Evolutionary conservation across 2,797 vertebrate species (phyloP).

Genomic region (Dallia pectoralis): DNA sequence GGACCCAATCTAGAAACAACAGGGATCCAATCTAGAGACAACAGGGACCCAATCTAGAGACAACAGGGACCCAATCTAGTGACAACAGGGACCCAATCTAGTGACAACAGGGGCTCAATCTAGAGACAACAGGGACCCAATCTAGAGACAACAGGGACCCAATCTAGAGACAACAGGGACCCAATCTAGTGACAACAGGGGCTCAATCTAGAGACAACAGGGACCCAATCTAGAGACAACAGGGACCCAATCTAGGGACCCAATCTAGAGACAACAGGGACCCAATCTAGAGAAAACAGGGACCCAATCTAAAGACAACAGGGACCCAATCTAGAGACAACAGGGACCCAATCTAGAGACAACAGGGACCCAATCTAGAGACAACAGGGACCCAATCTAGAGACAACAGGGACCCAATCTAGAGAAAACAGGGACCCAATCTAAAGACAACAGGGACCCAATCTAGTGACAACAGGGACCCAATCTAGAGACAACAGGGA

Average conservation of each 20-base stretch:
- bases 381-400: conserved; percentile 12
- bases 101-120: no score
- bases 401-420: conserved; percentile 10
- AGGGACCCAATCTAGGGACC: conserved; percentile 7
- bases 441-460: conserved; percentile 13
- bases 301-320: conserved; percentile 11
- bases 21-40: conserved; percentile 14
- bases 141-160: conserved; percentile 13
- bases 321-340: conserved; percentile 15
- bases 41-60: conserved; percentile 13
- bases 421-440: conserved; percentile 13
- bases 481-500: conserved; percentile 14
- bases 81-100: conserved; percentile 11
- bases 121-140: conserved; percentile 6
- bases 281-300: conserved; percentile 16
- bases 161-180: conserved; percentile 13
- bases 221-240: conserved; percentile 15
- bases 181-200: conserved; percentile 16
- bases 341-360: conserved; percentile 13
- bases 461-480: conserved; percentile 10
- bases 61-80: conserved; percentile 10
- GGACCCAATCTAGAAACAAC: conserved; percentile 12
- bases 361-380: conserved; percentile 13
- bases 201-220: no score
- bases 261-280: conserved; percentile 14